These are phyloP conservation scores for Chironomus tentans DNA, from an alignment of 2,888 invertebrate genomes.

Conservation along the genomic window DNA sequence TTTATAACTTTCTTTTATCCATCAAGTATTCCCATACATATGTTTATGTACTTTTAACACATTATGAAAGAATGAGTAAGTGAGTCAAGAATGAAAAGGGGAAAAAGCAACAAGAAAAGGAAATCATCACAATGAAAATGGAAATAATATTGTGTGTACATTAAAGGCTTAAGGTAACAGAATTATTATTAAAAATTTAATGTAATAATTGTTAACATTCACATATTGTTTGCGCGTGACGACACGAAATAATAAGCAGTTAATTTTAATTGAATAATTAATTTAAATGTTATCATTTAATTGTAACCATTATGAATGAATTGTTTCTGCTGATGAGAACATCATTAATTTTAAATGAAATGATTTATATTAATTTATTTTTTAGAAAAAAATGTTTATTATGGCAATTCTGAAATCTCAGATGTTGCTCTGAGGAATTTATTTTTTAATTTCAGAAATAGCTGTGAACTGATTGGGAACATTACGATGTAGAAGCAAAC, in stretches of 20 bases:
- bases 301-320: background rate
- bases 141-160: slow-evolving; percentile 11
- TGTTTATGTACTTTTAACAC: background rate
- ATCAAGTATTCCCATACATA: background rate
- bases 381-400: too few relatives aligned
- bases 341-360: background rate
- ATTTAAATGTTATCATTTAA: slow-evolving; percentile 2
- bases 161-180: slow-evolving; percentile 11
- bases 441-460: too few relatives aligned
- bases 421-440: too few relatives aligned
- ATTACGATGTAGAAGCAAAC: too few relatives aligned
- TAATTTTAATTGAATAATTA: slow-evolving; percentile 24
- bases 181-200: slow-evolving; percentile 18
- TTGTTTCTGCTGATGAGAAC: background rate
- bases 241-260: background rate
- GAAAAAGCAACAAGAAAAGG: slow-evolving; percentile 5
- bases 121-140: slow-evolving; percentile 16
- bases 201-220: background rate
- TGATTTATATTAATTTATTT: too few relatives aligned
- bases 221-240: background rate
- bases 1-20: slow-evolving; percentile 3
- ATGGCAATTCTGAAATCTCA: too few relatives aligned
- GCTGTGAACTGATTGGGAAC: too few relatives aligned
- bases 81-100: background rate
- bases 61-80: background rate